phyloP scores from a whole-genome alignment of 2,797 vertebrate species.

The Eremophila alpestris region DNA sequence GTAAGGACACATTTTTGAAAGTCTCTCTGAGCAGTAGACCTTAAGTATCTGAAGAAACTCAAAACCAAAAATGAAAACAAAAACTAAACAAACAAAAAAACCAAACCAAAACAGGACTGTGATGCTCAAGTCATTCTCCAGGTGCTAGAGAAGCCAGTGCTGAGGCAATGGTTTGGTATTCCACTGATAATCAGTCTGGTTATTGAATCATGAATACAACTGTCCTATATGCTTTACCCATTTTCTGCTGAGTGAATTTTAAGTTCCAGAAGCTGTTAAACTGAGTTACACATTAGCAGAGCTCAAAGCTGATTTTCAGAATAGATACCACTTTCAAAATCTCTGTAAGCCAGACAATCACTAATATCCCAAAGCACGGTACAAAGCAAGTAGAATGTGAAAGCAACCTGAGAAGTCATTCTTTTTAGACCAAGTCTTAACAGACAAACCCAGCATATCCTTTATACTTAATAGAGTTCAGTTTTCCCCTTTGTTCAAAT shows the following conservation, averaged over 20 bases:
- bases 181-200: not conserved
- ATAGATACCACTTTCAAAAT: not conserved
- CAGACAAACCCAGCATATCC: not conserved
- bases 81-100: not conserved
- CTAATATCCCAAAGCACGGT: not conserved
- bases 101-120: not conserved
- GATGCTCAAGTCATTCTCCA: not conserved
- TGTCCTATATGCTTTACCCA: not conserved
- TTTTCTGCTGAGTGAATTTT: not conserved
- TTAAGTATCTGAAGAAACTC: not conserved
- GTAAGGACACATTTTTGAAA: not conserved
- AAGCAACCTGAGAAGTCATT: not conserved
- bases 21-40: not conserved
- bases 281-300: not conserved
- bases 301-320: not conserved
- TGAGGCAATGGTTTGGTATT: not conserved
- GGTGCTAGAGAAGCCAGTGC: not conserved
- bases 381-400: not conserved
- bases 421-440: not conserved
- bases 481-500: constrained; percentile 1
- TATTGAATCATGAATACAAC: not conserved
- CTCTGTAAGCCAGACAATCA: not conserved
- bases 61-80: not conserved
- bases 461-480: not conserved
- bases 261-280: not conserved